Evolutionary conservation across 2,113 vertebrate genomes (phyloP), one percentile per base, ranked within the genome.

Genomic region (Lophotis ruficrista): DNA sequence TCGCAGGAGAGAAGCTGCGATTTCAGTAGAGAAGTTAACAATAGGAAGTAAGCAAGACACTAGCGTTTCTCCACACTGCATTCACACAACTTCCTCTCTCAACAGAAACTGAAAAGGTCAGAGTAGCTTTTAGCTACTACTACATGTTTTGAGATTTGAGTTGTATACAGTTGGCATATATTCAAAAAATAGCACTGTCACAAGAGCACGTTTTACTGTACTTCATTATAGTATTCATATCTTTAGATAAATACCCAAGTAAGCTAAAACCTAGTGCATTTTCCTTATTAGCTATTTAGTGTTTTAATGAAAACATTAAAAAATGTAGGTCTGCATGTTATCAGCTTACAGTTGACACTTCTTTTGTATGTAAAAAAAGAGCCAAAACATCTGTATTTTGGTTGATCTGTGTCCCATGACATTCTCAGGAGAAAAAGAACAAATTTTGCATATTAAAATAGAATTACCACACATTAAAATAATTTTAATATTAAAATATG

Each of bases 31-130:
- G 57, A 53, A 51, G 18, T 56, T 66, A 70, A 20, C 37, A 43
- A 2, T 10, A 72, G 90, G 92, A 96, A 96, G 87, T 80, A 43
- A 60, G 47, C 33, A 73, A 85, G 80, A 45, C 35, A 15, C 18
- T 31, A n/a, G 25, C 6, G 8, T 62, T 87, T 90, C 75, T 87
- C 28, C 41, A 23, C 19, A 0, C 30, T 70, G 51, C 64, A 19
- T 48, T 75, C 20, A 14, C 37, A 35, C 85, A 64, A 65, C 91
- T 95, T 96, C 93, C 89, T 90, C 71, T 64, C 64, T 53, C 45
- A 18, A 43, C 20, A 88, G 91, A 43, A 91, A 88, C 2, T 75
- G 78, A 56, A 68, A 85, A 76, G 20, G 45, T 4, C 71, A 20
- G 12, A 31, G 38, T 4, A 71, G 57, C 51, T 90, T 69, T 85